Conservation (phyloP, 1,140 invertebrate species). For the Drosophila albomicans region DNA sequence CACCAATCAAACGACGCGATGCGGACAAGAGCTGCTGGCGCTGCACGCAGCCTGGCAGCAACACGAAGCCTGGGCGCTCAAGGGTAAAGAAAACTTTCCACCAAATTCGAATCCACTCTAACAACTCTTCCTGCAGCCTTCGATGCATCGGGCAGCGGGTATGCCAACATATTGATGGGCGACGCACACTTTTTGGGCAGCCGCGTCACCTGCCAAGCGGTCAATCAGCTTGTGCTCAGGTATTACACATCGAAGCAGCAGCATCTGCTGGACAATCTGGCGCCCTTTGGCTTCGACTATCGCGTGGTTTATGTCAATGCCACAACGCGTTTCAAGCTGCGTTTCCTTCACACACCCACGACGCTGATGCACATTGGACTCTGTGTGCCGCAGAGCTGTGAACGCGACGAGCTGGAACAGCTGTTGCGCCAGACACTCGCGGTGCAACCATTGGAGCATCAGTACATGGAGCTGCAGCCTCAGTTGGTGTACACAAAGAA, state of each 20-base stretch:
- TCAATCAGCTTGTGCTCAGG: slow-evolving; percentile 21
- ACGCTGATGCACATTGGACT: slow-evolving; percentile 53
- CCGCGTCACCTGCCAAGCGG: slow-evolving; percentile 38
- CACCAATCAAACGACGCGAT: slow-evolving; percentile 10
- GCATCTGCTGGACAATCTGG: slow-evolving; percentile 1
- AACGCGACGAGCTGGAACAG: slow-evolving; percentile 25
- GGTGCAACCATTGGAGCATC: background rate
- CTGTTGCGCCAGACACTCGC: slow-evolving; percentile 21
- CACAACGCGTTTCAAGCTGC: slow-evolving; percentile 38
- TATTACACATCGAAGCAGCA: background rate
- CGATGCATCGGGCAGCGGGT: slow-evolving; percentile 56
- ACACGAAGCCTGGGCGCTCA: slow-evolving; percentile 46
- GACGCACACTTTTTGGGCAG: slow-evolving; percentile 56
- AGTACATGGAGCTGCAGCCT: slow-evolving; percentile 23
- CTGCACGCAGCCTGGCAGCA: slow-evolving; percentile 22
- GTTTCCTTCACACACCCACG: background rate
- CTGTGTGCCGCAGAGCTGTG: slow-evolving; percentile 50
- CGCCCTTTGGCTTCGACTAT: slow-evolving; percentile 50
- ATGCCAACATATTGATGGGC: slow-evolving; percentile 51
- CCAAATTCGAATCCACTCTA: too few species aligned
- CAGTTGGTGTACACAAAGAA: slow-evolving; percentile 42
- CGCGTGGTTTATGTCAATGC: slow-evolving; percentile 47
- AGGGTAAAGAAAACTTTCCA: slow-evolving; percentile 31
- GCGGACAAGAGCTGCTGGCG: slow-evolving; percentile 32
- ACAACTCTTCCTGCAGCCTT: slow-evolving; percentile 31